Conservation (phyloP, 2,113 vertebrate species). For the Aptenodytes patagonicus region DNA sequence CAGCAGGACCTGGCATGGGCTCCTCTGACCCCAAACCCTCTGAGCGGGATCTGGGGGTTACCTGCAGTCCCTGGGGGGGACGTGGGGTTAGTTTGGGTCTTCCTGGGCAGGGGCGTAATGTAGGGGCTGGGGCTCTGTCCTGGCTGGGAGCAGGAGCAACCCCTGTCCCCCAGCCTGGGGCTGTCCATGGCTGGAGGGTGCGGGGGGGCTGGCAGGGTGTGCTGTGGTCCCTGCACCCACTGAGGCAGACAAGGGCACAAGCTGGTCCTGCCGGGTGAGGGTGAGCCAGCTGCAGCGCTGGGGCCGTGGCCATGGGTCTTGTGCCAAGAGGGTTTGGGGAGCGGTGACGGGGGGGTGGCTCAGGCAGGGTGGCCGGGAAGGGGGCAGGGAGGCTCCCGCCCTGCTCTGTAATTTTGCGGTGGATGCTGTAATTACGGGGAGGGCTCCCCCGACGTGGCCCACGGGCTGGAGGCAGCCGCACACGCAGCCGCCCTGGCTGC, state of each 20-base stretch:
- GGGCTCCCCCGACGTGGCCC: neutral
- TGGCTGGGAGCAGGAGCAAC: neutral
- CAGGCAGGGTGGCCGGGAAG: conserved; percentile 17
- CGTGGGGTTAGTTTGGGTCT: neutral
- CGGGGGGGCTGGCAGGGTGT: no score
- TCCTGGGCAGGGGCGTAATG: neutral
- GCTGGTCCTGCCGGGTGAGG: neutral
- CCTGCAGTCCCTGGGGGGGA: neutral
- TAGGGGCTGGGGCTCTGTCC: neutral
- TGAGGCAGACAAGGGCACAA: neutral
- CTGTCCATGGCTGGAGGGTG: neutral
- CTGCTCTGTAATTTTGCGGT: conserved; percentile 17
- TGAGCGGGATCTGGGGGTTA: neutral
- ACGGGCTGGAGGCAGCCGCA: neutral
- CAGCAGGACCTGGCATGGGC: neutral
- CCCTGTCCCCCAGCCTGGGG: no score
- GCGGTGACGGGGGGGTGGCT: neutral
- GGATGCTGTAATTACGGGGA: conserved; percentile 20
- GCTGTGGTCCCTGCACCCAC: neutral
- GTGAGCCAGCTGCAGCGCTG: neutral
- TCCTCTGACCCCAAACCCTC: neutral
- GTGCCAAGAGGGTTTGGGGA: neutral
- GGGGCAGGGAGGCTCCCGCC: neutral
- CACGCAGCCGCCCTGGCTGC: rapidly evolving
- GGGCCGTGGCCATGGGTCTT: neutral